A percentile compares a stretch with the other conserved stretches of the same genome.
These are phyloP conservation scores for Anoplophora glabripennis DNA, from an alignment of 1,140 invertebrate genomes.

Conservation along the genomic window DNA sequence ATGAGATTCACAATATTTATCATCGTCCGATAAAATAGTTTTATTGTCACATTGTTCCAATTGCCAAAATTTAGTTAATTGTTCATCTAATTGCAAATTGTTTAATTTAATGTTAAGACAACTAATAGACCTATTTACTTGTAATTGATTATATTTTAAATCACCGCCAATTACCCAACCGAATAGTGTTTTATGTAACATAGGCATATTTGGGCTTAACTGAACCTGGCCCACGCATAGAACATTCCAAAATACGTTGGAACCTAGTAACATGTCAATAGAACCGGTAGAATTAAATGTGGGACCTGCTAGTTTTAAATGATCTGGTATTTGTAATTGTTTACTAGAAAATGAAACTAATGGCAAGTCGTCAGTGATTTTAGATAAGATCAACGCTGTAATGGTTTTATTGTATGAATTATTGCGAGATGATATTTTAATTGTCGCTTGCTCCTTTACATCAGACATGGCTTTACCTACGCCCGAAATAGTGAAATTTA, in stretches of 20 bases:
- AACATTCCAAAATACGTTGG: conserved; percentile 17
- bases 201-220: conserved; percentile 25
- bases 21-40: conserved; percentile 14
- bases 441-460: too few relatives aligned
- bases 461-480: too few relatives aligned
- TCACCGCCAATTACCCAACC: conserved; percentile 32
- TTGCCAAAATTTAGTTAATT: conserved; percentile 18
- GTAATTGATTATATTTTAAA: neutral
- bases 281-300: too few relatives aligned
- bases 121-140: neutral
- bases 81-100: conserved; percentile 1
- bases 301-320: too few relatives aligned
- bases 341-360: too few relatives aligned
- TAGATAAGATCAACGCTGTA: too few relatives aligned
- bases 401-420: too few relatives aligned
- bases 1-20: conserved; percentile 23
- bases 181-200: conserved; percentile 37
- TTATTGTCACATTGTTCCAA: conserved; percentile 1
- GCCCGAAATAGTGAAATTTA: too few relatives aligned
- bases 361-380: too few relatives aligned
- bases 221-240: conserved; percentile 30
- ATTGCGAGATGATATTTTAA: too few relatives aligned
- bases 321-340: too few relatives aligned
- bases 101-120: conserved; percentile 3
- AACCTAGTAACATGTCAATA: too few relatives aligned